These are phyloP conservation scores for Xiphorhynchus elegans DNA, from an alignment of 2,113 vertebrate species.

Conservation along the genomic window DNA sequence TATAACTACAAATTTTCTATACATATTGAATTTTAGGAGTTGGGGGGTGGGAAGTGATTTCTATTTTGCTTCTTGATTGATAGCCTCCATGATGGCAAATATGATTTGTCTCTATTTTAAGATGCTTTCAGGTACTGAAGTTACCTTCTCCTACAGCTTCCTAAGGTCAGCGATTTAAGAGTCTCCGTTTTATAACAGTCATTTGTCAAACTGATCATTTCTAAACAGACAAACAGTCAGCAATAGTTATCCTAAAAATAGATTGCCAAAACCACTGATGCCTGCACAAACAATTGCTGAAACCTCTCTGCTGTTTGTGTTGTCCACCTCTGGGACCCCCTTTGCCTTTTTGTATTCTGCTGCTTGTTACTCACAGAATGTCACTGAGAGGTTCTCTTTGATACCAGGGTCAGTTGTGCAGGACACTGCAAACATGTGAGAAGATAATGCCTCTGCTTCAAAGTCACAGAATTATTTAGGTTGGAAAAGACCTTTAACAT, in stretches of 20 bases:
- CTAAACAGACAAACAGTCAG: background rate
- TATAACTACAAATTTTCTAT: background rate
- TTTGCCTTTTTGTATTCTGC: background rate
- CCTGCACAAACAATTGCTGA: background rate
- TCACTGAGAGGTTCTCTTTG: background rate
- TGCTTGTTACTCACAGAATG: background rate
- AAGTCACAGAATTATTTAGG: accelerated
- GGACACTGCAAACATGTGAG: accelerated
- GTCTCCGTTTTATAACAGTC: background rate
- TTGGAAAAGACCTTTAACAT: background rate
- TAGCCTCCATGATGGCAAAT: background rate
- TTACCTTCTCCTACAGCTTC: background rate
- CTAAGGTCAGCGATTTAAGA: background rate
- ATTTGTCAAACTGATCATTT: background rate
- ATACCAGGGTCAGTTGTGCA: background rate
- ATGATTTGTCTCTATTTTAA: background rate
- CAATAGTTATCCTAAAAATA: background rate
- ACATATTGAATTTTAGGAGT: background rate
- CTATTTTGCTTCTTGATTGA: background rate
- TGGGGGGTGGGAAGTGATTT: background rate
- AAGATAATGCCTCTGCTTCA: background rate
- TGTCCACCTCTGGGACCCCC: background rate
- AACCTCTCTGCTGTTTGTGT: background rate
- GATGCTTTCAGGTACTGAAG: background rate
- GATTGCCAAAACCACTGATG: background rate